Conservation (phyloP, 2,888 invertebrate genomes). For the Psylliodes chrysocephalus region DNA sequence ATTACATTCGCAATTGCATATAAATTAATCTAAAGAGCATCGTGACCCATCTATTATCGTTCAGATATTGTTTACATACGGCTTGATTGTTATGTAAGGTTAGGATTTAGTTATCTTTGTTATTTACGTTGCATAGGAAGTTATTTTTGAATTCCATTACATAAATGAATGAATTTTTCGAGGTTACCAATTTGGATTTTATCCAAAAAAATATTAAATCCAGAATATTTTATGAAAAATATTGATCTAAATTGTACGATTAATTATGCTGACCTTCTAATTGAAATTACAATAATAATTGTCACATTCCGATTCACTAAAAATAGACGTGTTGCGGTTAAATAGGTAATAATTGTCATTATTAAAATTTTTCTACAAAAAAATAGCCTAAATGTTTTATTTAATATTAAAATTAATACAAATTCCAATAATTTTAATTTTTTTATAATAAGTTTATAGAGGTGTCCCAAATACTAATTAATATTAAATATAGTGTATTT, state of each 20-base stretch:
- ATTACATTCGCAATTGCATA: not conserved
- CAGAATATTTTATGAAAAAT: not conserved
- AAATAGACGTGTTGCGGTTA: too few species aligned
- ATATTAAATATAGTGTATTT: too few species aligned
- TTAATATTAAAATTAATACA: too few species aligned
- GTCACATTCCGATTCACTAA: too few species aligned
- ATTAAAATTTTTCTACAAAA: too few species aligned
- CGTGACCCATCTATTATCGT: not conserved
- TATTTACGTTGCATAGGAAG: constrained; percentile 9
- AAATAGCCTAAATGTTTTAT: too few species aligned
- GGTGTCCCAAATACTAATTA: too few species aligned
- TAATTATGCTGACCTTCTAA: not conserved
- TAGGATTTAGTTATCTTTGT: constrained; percentile 2
- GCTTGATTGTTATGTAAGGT: constrained; percentile 6
- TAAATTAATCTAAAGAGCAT: not conserved
- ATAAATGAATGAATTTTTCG: constrained; percentile 11
- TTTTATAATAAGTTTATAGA: too few species aligned
- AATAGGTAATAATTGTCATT: too few species aligned
- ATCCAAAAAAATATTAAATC: constrained; percentile 11
- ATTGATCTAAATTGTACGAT: not conserved
- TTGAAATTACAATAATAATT: not conserved
- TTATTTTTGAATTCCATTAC: constrained; percentile 9
- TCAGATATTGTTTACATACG: not conserved
- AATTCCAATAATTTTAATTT: too few species aligned
- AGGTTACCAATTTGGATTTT: constrained; percentile 13